These are phyloP conservation scores for Psittacula derbiana DNA, from an alignment of 2,797 vertebrate genomes.

Conservation along the genomic window DNA sequence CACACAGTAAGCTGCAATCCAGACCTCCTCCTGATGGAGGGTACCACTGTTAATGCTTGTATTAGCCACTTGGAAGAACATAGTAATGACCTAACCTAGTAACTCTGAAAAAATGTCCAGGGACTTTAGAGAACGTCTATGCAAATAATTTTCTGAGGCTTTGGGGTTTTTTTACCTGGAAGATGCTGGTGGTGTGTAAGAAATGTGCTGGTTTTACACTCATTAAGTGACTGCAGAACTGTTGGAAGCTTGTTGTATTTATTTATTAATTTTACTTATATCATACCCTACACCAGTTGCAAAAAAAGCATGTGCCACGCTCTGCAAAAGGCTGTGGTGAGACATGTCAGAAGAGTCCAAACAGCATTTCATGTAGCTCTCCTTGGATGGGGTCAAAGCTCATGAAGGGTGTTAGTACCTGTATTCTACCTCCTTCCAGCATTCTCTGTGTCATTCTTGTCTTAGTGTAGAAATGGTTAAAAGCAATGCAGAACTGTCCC, in stretches of 20 bases:
- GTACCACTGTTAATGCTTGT: not conserved
- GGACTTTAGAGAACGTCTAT: not conserved
- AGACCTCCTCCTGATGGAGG: not conserved
- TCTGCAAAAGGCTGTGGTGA: not conserved
- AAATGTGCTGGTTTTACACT: not conserved
- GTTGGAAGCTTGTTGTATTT: not conserved
- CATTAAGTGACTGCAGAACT: not conserved
- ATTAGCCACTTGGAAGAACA: not conserved
- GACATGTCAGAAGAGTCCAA: not conserved
- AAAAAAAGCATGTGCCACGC: not conserved
- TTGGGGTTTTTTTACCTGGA: not conserved
- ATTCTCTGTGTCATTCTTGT: not conserved
- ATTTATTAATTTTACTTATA: not conserved
- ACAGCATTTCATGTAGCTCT: accelerated
- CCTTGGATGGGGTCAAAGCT: not conserved
- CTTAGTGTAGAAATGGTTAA: not conserved
- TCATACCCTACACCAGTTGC: not conserved
- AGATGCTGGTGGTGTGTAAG: not conserved
- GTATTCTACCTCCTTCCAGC: not conserved
- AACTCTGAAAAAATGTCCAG: not conserved
- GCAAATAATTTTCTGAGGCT: not conserved
- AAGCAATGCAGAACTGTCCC: not conserved
- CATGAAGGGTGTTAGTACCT: not conserved
- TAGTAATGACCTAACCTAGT: not conserved
- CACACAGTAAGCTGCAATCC: not conserved